Percentiles rank a stretch among this genome's conserved stretches.
These are phyloP conservation scores for Paelopatides confundens DNA, from an alignment of 53 echinoderm and acorn worm species.

Conservation along the genomic window DNA sequence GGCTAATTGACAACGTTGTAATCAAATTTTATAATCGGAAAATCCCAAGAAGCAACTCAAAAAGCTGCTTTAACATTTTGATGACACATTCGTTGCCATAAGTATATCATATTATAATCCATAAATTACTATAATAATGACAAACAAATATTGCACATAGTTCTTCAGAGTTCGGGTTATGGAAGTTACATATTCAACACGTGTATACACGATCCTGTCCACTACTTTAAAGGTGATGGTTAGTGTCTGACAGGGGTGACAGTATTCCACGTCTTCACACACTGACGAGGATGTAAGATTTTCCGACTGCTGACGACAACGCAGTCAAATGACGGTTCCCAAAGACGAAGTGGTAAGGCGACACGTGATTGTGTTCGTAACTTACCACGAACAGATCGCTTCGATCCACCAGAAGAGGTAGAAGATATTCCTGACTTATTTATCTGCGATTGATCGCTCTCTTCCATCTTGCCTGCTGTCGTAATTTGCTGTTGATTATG, in stretches of 20 bases:
- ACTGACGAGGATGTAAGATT: conserved; percentile 71
- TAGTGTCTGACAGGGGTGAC: conserved; percentile 48
- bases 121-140: no score
- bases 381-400: conserved; percentile 2
- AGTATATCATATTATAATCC: no score
- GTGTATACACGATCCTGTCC: no score
- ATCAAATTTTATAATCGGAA: no score
- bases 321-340: conserved; percentile 90
- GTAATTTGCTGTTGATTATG: conserved; percentile 6
- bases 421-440: background rate
- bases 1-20: no score
- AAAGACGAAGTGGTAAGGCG: conserved; percentile 80
- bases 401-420: background rate
- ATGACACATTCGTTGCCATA: no score
- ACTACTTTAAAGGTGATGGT: conserved; percentile 75
- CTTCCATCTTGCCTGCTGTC: background rate
- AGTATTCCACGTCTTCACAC: conserved; percentile 42
- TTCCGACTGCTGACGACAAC: conserved; percentile 77
- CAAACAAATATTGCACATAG: no score
- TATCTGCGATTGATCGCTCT: background rate
- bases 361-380: conserved; percentile 66
- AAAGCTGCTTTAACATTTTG: no score
- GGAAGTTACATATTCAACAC: no score
- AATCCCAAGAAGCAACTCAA: no score
- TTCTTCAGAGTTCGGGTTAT: no score